Evolutionary conservation across 2,797 vertebrate species (phyloP).

Genomic region (Anabas testudineus): DNA sequence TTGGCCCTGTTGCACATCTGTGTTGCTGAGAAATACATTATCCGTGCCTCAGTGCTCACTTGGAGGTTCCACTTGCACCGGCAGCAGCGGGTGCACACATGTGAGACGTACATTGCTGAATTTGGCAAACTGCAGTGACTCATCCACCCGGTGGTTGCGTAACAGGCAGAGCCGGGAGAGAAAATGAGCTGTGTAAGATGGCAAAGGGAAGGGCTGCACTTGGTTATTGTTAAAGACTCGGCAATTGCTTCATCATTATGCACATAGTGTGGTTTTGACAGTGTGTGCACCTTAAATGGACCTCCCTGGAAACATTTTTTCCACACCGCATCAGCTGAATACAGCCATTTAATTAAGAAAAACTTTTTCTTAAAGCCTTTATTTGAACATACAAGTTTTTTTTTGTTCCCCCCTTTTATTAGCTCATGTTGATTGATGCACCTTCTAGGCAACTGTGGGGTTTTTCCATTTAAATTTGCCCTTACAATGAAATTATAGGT

Average conservation of each 20-base stretch:
- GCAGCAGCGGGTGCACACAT: slow-evolving; percentile 53
- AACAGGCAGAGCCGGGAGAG: slow-evolving; percentile 62
- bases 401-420: too few species aligned
- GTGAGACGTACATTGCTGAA: slow-evolving; percentile 60
- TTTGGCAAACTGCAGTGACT: slow-evolving; percentile 78
- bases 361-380: not conserved
- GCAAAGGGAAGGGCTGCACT: slow-evolving; percentile 25
- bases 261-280: slow-evolving; percentile 19
- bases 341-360: not conserved
- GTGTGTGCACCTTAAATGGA: slow-evolving; percentile 11
- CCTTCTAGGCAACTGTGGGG: not conserved
- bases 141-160: slow-evolving; percentile 77
- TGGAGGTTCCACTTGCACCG: slow-evolving; percentile 62
- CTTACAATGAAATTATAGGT: not conserved
- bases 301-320: slow-evolving; percentile 1
- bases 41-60: slow-evolving; percentile 62
- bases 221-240: slow-evolving; percentile 30
- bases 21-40: slow-evolving; percentile 59
- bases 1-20: slow-evolving; percentile 57
- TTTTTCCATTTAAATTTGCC: slow-evolving; percentile 6
- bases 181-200: slow-evolving; percentile 58
- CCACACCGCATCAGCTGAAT: not conserved
- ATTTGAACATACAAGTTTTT: not conserved
- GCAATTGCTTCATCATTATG: slow-evolving; percentile 30
- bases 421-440: not conserved